A percentile compares a stretch with the other conserved stretches of the same genome.
phyloP scores from a whole-genome alignment of 2,797 vertebrate species.

The Calcarius lapponicus region DNA sequence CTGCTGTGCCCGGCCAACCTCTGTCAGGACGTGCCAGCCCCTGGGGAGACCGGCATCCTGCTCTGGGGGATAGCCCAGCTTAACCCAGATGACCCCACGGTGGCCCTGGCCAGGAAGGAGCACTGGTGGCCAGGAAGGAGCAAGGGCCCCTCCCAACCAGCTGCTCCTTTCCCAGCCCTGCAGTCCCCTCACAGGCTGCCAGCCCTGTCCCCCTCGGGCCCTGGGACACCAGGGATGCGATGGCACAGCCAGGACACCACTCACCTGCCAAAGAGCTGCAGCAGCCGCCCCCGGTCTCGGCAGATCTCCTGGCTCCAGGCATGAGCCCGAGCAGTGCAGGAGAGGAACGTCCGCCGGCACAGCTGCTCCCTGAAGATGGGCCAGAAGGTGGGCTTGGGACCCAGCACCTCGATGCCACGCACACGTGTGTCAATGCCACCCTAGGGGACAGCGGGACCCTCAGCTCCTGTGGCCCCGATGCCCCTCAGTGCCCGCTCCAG shows the following conservation, averaged over 20 bases:
- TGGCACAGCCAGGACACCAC: neutral
- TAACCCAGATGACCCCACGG: neutral
- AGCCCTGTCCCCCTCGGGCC: neutral
- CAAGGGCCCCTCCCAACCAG: constrained; percentile 69
- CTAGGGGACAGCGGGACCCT: constrained; percentile 54
- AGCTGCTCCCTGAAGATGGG: constrained; percentile 95
- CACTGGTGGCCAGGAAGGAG: neutral
- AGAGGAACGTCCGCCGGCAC: constrained; percentile 89
- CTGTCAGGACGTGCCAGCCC: rapidly evolving
- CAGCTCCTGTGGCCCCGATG: rapidly evolving
- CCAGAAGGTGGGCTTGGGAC: constrained; percentile 94
- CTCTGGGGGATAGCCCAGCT: neutral
- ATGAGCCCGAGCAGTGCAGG: constrained; percentile 89
- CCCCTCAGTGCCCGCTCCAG: rapidly evolving
- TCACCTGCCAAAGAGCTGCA: constrained; percentile 91
- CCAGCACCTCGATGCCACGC: constrained; percentile 90
- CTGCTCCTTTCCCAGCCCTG: constrained; percentile 81
- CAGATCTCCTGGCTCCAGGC: constrained; percentile 92
- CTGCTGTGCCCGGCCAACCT: rapidly evolving
- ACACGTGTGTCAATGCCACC: constrained; percentile 92
- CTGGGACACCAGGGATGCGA: rapidly evolving
- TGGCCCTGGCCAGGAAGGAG: neutral
- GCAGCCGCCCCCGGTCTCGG: constrained; percentile 80
- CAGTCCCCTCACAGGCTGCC: neutral
- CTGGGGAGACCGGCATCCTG: neutral